phyloP scores from a whole-genome alignment of 64 coral and sea anemone genomes.

The Actinia equina region DNA sequence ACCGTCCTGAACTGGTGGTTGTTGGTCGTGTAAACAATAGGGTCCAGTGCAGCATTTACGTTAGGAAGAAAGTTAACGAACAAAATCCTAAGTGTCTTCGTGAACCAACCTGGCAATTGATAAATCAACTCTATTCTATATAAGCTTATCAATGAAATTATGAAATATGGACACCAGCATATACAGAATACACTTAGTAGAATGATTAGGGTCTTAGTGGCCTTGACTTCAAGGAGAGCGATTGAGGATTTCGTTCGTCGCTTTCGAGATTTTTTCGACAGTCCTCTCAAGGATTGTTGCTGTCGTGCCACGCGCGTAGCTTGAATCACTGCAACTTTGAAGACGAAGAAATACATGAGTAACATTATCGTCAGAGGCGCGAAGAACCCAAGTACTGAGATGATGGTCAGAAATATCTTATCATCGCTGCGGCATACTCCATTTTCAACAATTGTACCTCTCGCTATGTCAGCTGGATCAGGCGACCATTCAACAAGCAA shows the following conservation, averaged over 20 bases:
- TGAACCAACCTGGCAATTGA: slow-evolving; percentile 24
- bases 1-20: slow-evolving; percentile 79
- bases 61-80: slow-evolving; percentile 85
- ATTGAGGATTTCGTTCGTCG: slow-evolving; percentile 38
- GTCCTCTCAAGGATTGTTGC: slow-evolving; percentile 40
- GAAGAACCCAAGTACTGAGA: slow-evolving; percentile 76
- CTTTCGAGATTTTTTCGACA: slow-evolving; percentile 2
- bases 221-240: slow-evolving; percentile 89
- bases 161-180: slow-evolving; percentile 90
- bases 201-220: slow-evolving; percentile 87
- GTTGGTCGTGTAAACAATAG: slow-evolving; percentile 81
- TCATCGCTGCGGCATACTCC: slow-evolving; percentile 56
- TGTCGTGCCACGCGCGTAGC: slow-evolving; percentile 58
- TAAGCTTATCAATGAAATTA: slow-evolving; percentile 61
- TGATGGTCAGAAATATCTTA: slow-evolving; percentile 77
- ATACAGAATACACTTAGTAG: slow-evolving; percentile 81
- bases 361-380: slow-evolving; percentile 68
- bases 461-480: slow-evolving; percentile 22
- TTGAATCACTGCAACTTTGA: slow-evolving; percentile 80
- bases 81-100: slow-evolving; percentile 33
- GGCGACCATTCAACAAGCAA: slow-evolving; percentile 57
- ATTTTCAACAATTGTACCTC: slow-evolving; percentile 62
- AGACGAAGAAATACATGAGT: slow-evolving; percentile 90
- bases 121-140: slow-evolving; percentile 44
- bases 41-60: slow-evolving; percentile 74